Evolutionary conservation across 2,797 vertebrate species (phyloP), one percentile per base, ranked within the genome.

Genomic region (Manis javanica): DNA sequence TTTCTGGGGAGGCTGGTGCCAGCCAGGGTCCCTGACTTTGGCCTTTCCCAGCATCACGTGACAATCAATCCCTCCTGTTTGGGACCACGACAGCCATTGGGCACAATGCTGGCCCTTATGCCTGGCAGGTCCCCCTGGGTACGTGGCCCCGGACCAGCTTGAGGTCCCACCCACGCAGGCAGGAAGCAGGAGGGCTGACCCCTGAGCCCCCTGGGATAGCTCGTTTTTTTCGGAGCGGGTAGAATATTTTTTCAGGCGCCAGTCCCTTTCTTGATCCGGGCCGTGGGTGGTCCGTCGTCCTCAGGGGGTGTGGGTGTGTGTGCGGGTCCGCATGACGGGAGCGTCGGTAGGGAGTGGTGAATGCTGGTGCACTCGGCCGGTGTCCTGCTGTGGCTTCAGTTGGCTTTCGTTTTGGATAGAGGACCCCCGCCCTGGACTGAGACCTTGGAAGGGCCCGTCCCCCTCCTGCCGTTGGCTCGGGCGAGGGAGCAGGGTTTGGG

Each of bases 201-300:
- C 21, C 11, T 7, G 8, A 55, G 59, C 81, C 85, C 81, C 53
- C 46, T 39, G 72, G 82, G 57, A 55, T 46, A 94, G 96, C 78
- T 95, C 49, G 72, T 61, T 87, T 95, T 93, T 93, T 96, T 95
- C 95, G 88, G 90, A 95, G 83, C 63, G 95, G 78, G 95, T 90
- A 96, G 96, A 97, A 42, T 97, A 97, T 97, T 98, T 98, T 97
- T 97, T 97, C 95, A 98, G 96, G 96, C 78, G 18, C 90, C 49
- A 51, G 79, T 91, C 71, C 34, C 37, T 90, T 93, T 90, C 46
- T 82, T 72, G 61, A 95, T 66, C 19, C 11, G 88, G 95, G 61
- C 63, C 15, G 8, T 42, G 89, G 88, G 95, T 93, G 97, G 94
- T 55, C 92, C 61, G 0, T 23, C 21, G 13, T 92, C 95, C 94